Percentiles rank a stretch among this genome's conserved stretches.
Conservation (phyloP, 2,113 vertebrate genomes). For the Choloepus hoffmanni region DNA sequence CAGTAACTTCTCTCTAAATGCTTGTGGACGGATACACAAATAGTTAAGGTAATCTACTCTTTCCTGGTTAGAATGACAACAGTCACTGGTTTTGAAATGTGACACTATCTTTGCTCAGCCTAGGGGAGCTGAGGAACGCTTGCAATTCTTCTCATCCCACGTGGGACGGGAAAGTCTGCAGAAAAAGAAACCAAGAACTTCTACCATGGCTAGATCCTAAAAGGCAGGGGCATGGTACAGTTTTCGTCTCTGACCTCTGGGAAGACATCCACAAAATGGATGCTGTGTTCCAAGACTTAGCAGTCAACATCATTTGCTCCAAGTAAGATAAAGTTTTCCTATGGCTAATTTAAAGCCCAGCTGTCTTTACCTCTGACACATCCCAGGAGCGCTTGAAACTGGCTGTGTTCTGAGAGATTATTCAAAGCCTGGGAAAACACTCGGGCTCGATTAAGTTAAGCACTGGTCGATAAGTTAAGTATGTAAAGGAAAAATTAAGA, state of each 20-base stretch:
- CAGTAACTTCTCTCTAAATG: neutral
- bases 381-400: neutral
- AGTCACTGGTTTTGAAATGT: fast-evolving
- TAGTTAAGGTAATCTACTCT: neutral
- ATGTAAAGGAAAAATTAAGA: neutral
- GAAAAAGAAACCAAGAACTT: neutral
- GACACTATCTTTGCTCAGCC: neutral
- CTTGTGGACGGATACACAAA: neutral
- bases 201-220: neutral
- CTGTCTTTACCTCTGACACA: neutral
- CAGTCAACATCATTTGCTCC: neutral
- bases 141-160: neutral
- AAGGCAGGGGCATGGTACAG: too few relatives aligned
- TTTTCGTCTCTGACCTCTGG: constrained; percentile 16
- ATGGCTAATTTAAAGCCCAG: neutral
- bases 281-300: neutral
- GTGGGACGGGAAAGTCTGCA: neutral
- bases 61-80: neutral
- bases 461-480: neutral
- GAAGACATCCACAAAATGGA: neutral
- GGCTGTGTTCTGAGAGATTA: neutral
- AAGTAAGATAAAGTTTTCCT: neutral
- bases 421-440: neutral
- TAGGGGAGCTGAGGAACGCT: neutral
- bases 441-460: neutral